These are phyloP conservation scores for Penaeus vannamei DNA, from an alignment of 1,140 invertebrate genomes.

Conservation along the genomic window DNA sequence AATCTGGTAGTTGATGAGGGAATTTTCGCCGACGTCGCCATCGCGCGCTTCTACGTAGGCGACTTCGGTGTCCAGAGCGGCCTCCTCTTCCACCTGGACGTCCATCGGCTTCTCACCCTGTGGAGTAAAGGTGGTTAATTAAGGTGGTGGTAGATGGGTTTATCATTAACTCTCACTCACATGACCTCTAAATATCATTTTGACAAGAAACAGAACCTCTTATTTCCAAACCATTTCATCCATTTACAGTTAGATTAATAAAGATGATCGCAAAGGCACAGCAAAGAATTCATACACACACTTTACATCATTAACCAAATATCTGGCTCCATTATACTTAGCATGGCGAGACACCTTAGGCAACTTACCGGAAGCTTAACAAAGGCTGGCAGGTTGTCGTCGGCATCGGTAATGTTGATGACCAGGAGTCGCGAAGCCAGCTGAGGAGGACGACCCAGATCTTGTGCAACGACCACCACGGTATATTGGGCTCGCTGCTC, in stretches of 20 bases:
- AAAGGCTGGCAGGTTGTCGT: constrained; percentile 85
- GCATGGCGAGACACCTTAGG: too few species aligned
- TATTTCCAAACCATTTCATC: too few species aligned
- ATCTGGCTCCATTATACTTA: neutral
- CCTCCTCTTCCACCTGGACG: constrained; percentile 79
- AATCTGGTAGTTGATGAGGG: constrained; percentile 82
- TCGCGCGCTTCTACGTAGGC: constrained; percentile 81
- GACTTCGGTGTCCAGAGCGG: constrained; percentile 77
- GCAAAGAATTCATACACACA: too few species aligned
- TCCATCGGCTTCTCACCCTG: constrained; percentile 79
- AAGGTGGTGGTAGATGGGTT: neutral
- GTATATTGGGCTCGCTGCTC: constrained; percentile 82
- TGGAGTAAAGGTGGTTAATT: constrained; percentile 17
- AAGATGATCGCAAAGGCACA: too few species aligned
- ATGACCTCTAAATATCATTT: neutral
- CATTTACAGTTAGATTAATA: too few species aligned
- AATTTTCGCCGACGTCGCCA: constrained; percentile 81
- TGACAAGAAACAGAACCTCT: neutral
- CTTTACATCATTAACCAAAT: too few species aligned
- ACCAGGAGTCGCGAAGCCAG: constrained; percentile 80
- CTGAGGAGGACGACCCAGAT: constrained; percentile 83
- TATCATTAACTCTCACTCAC: neutral
- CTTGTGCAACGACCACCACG: constrained; percentile 82
- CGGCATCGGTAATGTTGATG: constrained; percentile 81
- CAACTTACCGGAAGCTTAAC: constrained; percentile 78